phyloP scores from a whole-genome alignment of 2,113 vertebrate genomes.

The Zosterops pallidus region DNA sequence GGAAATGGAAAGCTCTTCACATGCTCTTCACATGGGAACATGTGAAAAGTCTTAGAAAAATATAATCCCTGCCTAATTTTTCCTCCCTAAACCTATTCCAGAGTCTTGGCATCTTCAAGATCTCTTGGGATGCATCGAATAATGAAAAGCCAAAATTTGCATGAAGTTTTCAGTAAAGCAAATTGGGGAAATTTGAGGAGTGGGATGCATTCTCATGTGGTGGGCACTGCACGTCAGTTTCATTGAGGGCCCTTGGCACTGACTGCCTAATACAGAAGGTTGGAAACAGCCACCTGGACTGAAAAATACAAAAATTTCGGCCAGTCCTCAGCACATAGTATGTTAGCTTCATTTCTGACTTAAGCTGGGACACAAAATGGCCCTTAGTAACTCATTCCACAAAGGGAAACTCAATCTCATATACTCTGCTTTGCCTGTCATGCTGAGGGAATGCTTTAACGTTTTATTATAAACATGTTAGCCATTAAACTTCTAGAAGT shows the following conservation, averaged over 20 bases:
- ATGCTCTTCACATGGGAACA: not conserved
- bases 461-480: not conserved
- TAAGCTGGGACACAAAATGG: not conserved
- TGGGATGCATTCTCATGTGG: fast-evolving
- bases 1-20: not conserved
- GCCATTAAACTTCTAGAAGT: not conserved
- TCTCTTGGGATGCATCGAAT: not conserved
- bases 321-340: not conserved
- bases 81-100: not conserved
- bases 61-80: not conserved
- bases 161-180: not conserved
- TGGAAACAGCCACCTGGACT: not conserved
- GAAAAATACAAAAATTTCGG: not conserved
- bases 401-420: not conserved
- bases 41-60: not conserved
- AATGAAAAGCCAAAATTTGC: not conserved
- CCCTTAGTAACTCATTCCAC: not conserved
- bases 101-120: not conserved
- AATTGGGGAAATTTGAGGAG: not conserved
- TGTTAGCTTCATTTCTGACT: not conserved
- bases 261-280: not conserved
- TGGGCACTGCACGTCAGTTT: fast-evolving
- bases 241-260: not conserved
- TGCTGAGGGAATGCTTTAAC: not conserved
- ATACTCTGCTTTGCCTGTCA: not conserved